Conservation (phyloP, 2,888 invertebrate genomes). For the Lycophotia porphyrea region DNA sequence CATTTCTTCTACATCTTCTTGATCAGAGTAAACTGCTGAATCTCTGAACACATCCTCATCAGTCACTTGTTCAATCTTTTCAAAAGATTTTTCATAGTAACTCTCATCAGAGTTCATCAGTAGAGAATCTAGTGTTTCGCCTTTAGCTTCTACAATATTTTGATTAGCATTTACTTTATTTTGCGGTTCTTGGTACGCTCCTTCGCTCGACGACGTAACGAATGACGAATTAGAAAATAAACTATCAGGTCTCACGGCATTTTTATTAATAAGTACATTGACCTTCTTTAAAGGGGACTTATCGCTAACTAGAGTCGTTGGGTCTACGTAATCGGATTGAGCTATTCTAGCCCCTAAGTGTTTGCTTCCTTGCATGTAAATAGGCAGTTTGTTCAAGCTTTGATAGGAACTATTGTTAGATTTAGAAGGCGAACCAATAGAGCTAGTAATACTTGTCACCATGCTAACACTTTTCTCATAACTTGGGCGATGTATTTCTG, state of each 20-base stretch:
- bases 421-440: conserved; percentile 79
- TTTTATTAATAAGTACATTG: conserved; percentile 92
- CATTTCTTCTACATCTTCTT: conserved; percentile 88
- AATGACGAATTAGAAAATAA: conserved; percentile 91
- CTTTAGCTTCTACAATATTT: conserved; percentile 62
- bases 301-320: conserved; percentile 91
- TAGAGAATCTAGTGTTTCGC: conserved; percentile 59
- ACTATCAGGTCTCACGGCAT: conserved; percentile 87
- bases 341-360: conserved; percentile 96
- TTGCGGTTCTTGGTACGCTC: conserved; percentile 80
- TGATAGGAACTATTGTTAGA: conserved; percentile 84
- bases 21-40: conserved; percentile 95
- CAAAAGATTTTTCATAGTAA: conserved; percentile 94
- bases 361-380: conserved; percentile 95
- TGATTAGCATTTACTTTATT: conserved; percentile 68
- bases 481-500: conserved; percentile 71
- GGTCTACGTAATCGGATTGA: conserved; percentile 96
- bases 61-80: conserved; percentile 93
- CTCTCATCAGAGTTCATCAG: conserved; percentile 90
- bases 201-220: conserved; percentile 90
- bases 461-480: conserved; percentile 85
- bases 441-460: conserved; percentile 78
- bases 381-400: conserved; percentile 87
- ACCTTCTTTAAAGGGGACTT: conserved; percentile 87
- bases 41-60: conserved; percentile 94